Percentiles rank a stretch among this genome's conserved stretches.
These are phyloP conservation scores for Drosophila truncata DNA, from an alignment of 1,140 invertebrate genomes.

Conservation along the genomic window DNA sequence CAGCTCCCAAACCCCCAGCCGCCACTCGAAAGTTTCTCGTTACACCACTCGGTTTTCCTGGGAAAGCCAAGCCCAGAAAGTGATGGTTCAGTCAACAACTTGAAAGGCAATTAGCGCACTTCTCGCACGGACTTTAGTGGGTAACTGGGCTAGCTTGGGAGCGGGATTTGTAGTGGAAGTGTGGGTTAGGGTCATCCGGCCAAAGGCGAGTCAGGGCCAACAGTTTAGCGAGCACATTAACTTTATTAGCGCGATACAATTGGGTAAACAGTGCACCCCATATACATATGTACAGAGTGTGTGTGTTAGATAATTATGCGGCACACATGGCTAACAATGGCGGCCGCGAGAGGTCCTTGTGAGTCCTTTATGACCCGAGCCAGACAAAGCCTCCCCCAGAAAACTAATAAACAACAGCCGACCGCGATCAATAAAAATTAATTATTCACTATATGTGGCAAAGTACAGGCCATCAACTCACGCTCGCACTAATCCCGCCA, in stretches of 20 bases:
- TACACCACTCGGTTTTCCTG: slow-evolving; percentile 31
- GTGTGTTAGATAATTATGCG: slow-evolving; percentile 57
- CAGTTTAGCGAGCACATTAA: slow-evolving; percentile 72
- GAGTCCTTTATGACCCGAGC: slow-evolving; percentile 56
- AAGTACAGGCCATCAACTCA: slow-evolving; percentile 66
- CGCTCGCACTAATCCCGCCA: slow-evolving; percentile 58
- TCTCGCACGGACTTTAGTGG: slow-evolving; percentile 17
- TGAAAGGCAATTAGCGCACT: slow-evolving; percentile 79
- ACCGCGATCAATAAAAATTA: slow-evolving; percentile 81
- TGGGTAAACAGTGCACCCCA: slow-evolving; percentile 52
- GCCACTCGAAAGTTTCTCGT: slow-evolving; percentile 33
- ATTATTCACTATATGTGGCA: slow-evolving; percentile 72
- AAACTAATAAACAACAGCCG: slow-evolving; percentile 75
- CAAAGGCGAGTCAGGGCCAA: slow-evolving; percentile 68
- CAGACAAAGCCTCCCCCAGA: slow-evolving; percentile 52
- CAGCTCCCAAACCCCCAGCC: neutral
- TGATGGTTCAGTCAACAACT: slow-evolving; percentile 72
- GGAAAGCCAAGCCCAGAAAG: slow-evolving; percentile 36
- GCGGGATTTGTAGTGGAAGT: neutral
- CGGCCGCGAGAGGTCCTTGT: slow-evolving; percentile 27
- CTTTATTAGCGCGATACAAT: slow-evolving; percentile 75
- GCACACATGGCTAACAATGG: slow-evolving; percentile 66
- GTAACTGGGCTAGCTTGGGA: neutral
- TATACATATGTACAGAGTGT: slow-evolving; percentile 27
- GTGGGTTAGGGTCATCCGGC: slow-evolving; percentile 50